phyloP scores from a whole-genome alignment of 2,888 invertebrate genomes.

The Schizaphis graminum region DNA sequence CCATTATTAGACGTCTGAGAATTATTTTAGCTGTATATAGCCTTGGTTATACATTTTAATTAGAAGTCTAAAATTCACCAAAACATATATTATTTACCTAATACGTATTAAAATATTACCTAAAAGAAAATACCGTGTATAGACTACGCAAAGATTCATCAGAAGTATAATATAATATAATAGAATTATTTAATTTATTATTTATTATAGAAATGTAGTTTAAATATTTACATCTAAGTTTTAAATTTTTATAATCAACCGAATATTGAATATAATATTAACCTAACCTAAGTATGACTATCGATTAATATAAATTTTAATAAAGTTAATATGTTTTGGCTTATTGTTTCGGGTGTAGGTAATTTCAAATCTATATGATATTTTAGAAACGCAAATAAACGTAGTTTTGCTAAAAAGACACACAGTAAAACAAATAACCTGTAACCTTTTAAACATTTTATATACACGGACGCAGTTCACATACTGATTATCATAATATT shows the following conservation, averaged over 20 bases:
- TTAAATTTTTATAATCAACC: background rate
- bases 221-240: background rate
- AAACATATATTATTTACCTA: background rate
- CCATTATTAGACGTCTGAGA: background rate
- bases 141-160: background rate
- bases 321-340: background rate
- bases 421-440: background rate
- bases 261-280: no score
- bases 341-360: background rate
- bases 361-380: background rate
- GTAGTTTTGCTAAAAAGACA: background rate
- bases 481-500: background rate
- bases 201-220: background rate
- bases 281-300: no score
- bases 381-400: background rate
- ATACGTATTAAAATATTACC: background rate
- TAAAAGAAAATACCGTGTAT: background rate
- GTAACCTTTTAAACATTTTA: background rate
- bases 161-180: background rate
- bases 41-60: background rate
- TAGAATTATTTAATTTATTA: background rate
- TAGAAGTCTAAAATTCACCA: background rate
- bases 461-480: background rate
- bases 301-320: no score
- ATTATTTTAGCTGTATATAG: background rate